Evolutionary conservation across 2,797 vertebrate genomes (phyloP).

Genomic region (Adrianichthys oophorus): DNA sequence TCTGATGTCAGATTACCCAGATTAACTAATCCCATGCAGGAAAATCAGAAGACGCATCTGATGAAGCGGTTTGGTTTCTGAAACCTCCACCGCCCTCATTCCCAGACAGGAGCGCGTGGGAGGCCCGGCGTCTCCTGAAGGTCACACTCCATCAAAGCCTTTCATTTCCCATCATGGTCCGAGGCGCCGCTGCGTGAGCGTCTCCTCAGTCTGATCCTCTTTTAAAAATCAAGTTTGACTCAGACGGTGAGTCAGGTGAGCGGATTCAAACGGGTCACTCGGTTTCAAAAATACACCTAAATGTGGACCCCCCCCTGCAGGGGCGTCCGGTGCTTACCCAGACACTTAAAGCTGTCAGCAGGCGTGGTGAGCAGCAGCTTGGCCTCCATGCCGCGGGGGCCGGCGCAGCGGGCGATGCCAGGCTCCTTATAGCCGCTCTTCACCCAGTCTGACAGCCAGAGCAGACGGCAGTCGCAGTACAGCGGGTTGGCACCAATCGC

Average conservation of each 20-base stretch:
- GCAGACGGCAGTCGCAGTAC: slow-evolving; percentile 95
- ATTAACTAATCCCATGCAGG: too few species aligned
- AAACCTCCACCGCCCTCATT: too few species aligned
- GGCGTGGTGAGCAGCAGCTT: slow-evolving; percentile 95
- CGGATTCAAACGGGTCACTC: too few species aligned
- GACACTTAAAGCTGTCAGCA: slow-evolving; percentile 86
- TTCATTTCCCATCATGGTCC: slow-evolving; percentile 21
- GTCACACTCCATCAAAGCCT: slow-evolving; percentile 20
- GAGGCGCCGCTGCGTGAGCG: background rate
- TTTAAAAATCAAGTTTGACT: too few species aligned
- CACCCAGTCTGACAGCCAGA: slow-evolving; percentile 97
- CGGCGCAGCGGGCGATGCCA: slow-evolving; percentile 92
- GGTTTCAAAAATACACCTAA: too few species aligned
- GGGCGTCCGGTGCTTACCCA: slow-evolving; percentile 37
- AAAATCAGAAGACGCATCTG: too few species aligned
- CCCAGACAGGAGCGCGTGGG: slow-evolving; percentile 25
- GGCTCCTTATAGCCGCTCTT: slow-evolving; percentile 97
- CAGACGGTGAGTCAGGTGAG: too few species aligned
- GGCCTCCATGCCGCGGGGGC: slow-evolving; percentile 90
- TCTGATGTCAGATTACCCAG: too few species aligned
- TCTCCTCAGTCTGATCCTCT: slow-evolving; percentile 7
- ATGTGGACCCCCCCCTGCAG: too few species aligned
- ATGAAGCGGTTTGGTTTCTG: background rate
- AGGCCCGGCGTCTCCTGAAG: slow-evolving; percentile 24
- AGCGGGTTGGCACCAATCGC: slow-evolving; percentile 96